phyloP scores from a whole-genome alignment of 2,797 vertebrate genomes.

The Acanthurus lineatus region DNA sequence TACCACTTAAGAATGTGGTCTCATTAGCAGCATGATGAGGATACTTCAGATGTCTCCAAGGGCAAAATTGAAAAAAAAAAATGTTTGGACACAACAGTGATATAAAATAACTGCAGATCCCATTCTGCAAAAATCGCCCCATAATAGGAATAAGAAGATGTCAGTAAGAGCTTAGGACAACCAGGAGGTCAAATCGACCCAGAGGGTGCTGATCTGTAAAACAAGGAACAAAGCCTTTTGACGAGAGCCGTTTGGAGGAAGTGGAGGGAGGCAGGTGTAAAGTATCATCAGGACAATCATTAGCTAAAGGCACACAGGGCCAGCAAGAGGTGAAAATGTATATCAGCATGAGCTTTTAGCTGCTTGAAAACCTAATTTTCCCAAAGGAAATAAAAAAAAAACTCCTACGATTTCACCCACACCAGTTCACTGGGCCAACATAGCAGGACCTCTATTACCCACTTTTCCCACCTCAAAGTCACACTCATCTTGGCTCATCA shows the following conservation, averaged over 20 bases:
- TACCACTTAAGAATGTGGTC: no score
- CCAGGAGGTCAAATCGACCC: slow-evolving; percentile 25
- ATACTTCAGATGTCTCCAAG: background rate
- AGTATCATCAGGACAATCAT: slow-evolving; percentile 49
- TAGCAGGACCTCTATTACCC: slow-evolving; percentile 49
- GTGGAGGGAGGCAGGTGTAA: background rate
- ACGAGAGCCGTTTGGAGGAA: slow-evolving; percentile 32
- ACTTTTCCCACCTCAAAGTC: slow-evolving; percentile 48
- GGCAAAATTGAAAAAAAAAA: background rate
- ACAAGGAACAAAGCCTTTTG: slow-evolving; percentile 17
- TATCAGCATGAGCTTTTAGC: slow-evolving; percentile 24
- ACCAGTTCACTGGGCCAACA: slow-evolving; percentile 35
- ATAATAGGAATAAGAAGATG: slow-evolving; percentile 27
- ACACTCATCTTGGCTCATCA: slow-evolving; percentile 51
- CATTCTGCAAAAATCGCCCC: slow-evolving; percentile 24
- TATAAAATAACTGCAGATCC: slow-evolving; percentile 21
- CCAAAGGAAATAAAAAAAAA: slow-evolving; percentile 12
- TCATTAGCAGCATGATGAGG: no score
- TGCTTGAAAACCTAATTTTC: slow-evolving; percentile 23
- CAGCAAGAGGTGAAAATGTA: slow-evolving; percentile 41
- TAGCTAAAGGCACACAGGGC: slow-evolving; percentile 44
- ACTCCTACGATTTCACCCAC: slow-evolving; percentile 28
- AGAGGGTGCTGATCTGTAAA: slow-evolving; percentile 24
- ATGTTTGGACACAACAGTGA: background rate
- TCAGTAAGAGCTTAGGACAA: slow-evolving; percentile 24